Evolutionary conservation across 2,113 vertebrate species (phyloP), one percentile per base, ranked within the genome.

Genomic region (Piprites chloris): DNA sequence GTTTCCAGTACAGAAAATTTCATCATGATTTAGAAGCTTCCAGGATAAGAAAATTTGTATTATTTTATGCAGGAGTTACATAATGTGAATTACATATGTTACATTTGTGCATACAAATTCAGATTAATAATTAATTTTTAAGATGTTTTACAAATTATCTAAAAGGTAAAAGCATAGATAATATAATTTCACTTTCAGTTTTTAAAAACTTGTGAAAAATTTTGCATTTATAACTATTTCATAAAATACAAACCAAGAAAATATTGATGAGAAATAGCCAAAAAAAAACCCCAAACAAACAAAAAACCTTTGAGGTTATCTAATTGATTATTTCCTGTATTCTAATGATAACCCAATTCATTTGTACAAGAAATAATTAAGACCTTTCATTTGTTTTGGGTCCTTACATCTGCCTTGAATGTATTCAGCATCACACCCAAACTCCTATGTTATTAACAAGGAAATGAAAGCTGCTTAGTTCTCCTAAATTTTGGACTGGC

Each of bases 11-110:
- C 67, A 91, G 50, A 74, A 96, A 59, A 67, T 42, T 90, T 90
- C 65, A 75, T 88, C 75, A 94, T 50, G 35, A 85, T 95, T 87
- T 77, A 85, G 69, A 94, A 94, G 76, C 33, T 93, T 97, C 91
- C 44, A 84, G 61, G 50, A 76, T 61, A 89, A 83, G 30, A 87
- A 49, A 79, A 58, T 16, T 28, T 62, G 26, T 61, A 46, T 56
- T 82, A 33, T 72, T 41, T 85, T 33, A 76, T 30, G 18, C 49
- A 53, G 14, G n/a, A 93, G 83, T 94, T 73, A 87, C 11, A 15
- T 79, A 82, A 87, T 22, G 14, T 69, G n/a, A 72, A 92, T 93
- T 73, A 35, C 5, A 23, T 82, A 39, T 37, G 33, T 77, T 73
- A 72, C 7, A 35, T 82, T 71, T 75, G 3, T 78, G 19, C 58